Conservation (phyloP, 2,888 invertebrate species). For the Drosophila leonis region DNA sequence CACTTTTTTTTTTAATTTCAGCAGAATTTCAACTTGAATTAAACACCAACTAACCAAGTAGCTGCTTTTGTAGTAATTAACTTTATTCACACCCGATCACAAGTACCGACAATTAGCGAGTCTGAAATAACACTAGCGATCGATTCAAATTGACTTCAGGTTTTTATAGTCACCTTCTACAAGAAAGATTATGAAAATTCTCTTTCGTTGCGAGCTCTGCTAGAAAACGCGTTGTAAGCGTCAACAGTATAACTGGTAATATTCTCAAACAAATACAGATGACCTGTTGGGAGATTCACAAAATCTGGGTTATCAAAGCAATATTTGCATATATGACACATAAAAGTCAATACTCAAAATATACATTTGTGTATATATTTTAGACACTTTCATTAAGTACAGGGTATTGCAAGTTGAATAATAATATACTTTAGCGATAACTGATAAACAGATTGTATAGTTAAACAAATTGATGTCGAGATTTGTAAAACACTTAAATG, state of each 20-base stretch:
- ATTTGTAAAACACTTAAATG: background rate
- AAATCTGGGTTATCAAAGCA: background rate
- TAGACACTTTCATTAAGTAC: background rate
- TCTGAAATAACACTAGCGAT: constrained; percentile 24
- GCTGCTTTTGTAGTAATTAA: background rate
- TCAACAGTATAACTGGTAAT: background rate
- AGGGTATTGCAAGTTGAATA: background rate
- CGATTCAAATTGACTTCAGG: background rate
- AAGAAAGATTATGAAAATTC: background rate
- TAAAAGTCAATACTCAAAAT: background rate
- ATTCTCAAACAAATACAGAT: background rate
- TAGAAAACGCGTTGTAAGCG: background rate
- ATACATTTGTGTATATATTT: background rate
- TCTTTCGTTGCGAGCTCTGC: background rate
- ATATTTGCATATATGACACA: background rate
- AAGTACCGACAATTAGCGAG: constrained; percentile 33
- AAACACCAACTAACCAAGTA: constrained; percentile 10
- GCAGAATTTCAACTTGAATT: too few relatives aligned
- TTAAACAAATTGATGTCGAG: background rate
- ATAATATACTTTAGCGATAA: background rate
- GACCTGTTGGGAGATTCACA: background rate
- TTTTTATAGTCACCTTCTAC: constrained; percentile 3
- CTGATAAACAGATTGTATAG: background rate
- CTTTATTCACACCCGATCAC: background rate
- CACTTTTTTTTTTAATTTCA: background rate